Base-by-base conservation (phyloP, 2,797 vertebrate genomes). In the Sebastolobus altivelis region DNA sequence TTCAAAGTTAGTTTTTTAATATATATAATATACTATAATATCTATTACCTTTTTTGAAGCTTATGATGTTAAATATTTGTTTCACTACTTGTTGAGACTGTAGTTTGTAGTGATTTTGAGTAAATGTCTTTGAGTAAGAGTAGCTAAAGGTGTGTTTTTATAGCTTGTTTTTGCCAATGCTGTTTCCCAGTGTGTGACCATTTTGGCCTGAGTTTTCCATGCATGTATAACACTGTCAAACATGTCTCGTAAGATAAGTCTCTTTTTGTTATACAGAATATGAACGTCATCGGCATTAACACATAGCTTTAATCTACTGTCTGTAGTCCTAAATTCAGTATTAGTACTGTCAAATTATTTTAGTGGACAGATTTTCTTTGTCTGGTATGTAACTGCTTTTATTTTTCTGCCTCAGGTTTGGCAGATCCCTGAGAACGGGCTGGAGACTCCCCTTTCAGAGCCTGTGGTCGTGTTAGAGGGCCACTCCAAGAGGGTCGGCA, bases 391-490 rank as follows among this genome's bases (percentile, higher is more conserved):
- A 18, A 37, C 27, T 20, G 2, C 63, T 27, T 46, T 67, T 1
- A 43, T 35, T 0, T 27, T 20, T 71, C 56, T 73, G 29, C 55
- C 29, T 31, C 89, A 99, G 99, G 97, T 99, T 22, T 99, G 99
- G 99, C 98, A 99, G 95, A 98, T 99, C 46, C 98, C 99, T 0
- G 98, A 99, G 88, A 97, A 97, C 0, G 99, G 98, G 2, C 96
- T 99, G 77, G 97, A 96, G 27, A 90, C 93, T 25, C 94, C 98
- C 35, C 94, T 99, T 67, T 97, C 98, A 0, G 97, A 99, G 82
- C 97, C 99, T 0, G 97, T 97, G 79, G 98, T 99, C 2, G 96
- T 98, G 81, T 88, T 99, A 77, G 98, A 99, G 94, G 98, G 98
- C 14, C 99, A 99, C 91, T 99, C 98, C 9, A 99, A 99, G 93